These are phyloP conservation scores for Falco peregrinus DNA, from an alignment of 2,797 vertebrate species.

Conservation along the genomic window DNA sequence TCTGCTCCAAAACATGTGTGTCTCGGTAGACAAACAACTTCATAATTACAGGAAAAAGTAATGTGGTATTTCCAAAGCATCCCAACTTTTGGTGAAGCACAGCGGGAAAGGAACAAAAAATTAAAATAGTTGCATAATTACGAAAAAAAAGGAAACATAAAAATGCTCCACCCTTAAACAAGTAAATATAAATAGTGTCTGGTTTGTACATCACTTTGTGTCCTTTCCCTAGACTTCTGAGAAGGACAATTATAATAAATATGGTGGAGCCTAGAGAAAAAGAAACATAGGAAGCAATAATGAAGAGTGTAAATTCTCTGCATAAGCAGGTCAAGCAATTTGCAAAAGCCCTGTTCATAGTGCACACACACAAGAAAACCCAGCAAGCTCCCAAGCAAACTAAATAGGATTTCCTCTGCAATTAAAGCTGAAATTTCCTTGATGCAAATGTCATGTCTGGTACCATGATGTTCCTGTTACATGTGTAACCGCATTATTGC, in stretches of 20 bases:
- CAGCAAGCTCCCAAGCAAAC: neutral
- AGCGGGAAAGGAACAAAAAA: neutral
- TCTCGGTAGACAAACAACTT: neutral
- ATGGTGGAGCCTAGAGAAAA: neutral
- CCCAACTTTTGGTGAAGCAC: neutral
- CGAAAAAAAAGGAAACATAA: neutral
- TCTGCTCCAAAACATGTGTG: neutral
- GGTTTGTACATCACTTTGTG: neutral
- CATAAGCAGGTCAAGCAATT: neutral
- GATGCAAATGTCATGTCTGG: neutral
- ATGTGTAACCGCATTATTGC: neutral
- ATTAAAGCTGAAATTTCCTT: neutral
- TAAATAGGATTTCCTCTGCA: neutral
- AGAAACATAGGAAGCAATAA: neutral
- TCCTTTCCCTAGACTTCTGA: neutral
- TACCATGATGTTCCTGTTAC: neutral
- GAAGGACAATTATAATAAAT: neutral
- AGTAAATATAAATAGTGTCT: neutral
- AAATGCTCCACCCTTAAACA: neutral
- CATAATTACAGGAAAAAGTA: neutral
- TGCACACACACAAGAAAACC: neutral
- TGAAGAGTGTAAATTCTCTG: neutral
- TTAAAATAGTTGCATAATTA: neutral
- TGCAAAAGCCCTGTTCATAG: neutral
- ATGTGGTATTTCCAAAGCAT: neutral